Conservation (phyloP, 2,797 vertebrate species). For the Brachyrhaphis roseni region DNA sequence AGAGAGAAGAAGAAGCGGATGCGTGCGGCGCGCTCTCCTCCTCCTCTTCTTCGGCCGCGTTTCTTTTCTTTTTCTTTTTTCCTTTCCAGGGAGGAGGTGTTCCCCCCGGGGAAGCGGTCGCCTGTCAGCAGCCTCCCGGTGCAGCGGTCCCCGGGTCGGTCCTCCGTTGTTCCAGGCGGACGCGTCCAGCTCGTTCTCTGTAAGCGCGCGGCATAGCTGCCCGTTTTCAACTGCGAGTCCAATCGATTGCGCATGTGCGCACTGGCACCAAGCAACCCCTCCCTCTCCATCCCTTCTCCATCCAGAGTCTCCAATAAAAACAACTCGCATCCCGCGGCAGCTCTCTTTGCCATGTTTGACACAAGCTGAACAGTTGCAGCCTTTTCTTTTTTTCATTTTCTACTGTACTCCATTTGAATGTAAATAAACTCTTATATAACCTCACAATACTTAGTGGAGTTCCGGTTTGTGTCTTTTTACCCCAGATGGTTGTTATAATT, state of each 20-base stretch:
- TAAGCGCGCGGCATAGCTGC: slow-evolving; percentile 79
- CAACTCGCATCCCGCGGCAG: slow-evolving; percentile 6
- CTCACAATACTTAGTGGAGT: background rate
- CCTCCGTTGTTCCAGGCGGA: slow-evolving; percentile 70
- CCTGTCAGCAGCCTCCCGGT: slow-evolving; percentile 65
- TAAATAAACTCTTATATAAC: background rate
- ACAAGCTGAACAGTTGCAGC: slow-evolving; percentile 1
- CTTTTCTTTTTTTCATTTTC: background rate
- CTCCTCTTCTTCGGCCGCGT: slow-evolving; percentile 12
- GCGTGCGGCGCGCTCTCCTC: background rate
- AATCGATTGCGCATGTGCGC: slow-evolving; percentile 76
- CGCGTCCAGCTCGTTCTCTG: slow-evolving; percentile 74
- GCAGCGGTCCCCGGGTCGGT: slow-evolving; percentile 67
- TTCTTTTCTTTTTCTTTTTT: background rate
- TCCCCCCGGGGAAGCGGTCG: slow-evolving; percentile 62
- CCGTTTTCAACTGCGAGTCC: slow-evolving; percentile 81
- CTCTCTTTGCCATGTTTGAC: slow-evolving; percentile 1
- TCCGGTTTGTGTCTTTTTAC: too few relatives aligned
- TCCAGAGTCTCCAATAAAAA: slow-evolving; percentile 21
- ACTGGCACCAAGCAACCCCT: slow-evolving; percentile 4
- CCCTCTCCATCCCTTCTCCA: slow-evolving; percentile 11
- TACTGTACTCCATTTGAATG: background rate
- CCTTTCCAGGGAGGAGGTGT: slow-evolving; percentile 33
- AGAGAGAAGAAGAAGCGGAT: background rate
- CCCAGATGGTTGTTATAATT: background rate